Evolutionary conservation across 2,797 vertebrate species (phyloP).

Genomic region (Platyrinchus mystaceus): DNA sequence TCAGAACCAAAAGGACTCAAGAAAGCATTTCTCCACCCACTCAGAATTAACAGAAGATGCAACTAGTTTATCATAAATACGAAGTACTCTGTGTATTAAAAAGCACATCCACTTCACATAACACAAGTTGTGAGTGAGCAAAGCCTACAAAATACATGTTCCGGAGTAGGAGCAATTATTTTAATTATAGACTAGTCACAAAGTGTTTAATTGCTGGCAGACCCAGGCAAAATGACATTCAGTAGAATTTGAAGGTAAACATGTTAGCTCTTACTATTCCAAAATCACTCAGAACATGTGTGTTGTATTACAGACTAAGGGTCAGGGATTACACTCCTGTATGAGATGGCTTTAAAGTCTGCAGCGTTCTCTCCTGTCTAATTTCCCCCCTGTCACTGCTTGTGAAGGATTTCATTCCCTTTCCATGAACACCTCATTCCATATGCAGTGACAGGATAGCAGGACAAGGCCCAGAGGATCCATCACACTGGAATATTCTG

Average conservation of each 20-base stretch:
- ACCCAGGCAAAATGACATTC: neutral
- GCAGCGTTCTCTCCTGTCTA: neutral
- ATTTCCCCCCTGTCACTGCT: neutral
- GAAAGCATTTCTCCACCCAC: neutral
- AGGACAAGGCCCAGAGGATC: neutral
- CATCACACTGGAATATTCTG: neutral
- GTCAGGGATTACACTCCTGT: neutral
- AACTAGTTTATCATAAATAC: neutral
- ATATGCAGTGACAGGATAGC: neutral
- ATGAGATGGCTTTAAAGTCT: neutral
- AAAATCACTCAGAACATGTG: neutral
- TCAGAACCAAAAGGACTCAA: neutral
- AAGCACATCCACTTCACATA: neutral
- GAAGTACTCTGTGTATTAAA: neutral
- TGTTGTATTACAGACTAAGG: neutral
- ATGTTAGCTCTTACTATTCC: neutral
- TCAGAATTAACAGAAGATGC: neutral
- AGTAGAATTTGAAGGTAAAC: neutral
- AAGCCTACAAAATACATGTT: neutral
- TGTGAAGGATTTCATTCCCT: neutral
- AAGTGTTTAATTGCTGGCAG: neutral
- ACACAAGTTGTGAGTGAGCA: neutral
- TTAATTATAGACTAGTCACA: slow-evolving; percentile 10
- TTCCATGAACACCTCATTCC: neutral
- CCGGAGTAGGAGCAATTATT: neutral